phyloP scores from a whole-genome alignment of 1,140 invertebrate species.

The Drosophila pachea region DNA sequence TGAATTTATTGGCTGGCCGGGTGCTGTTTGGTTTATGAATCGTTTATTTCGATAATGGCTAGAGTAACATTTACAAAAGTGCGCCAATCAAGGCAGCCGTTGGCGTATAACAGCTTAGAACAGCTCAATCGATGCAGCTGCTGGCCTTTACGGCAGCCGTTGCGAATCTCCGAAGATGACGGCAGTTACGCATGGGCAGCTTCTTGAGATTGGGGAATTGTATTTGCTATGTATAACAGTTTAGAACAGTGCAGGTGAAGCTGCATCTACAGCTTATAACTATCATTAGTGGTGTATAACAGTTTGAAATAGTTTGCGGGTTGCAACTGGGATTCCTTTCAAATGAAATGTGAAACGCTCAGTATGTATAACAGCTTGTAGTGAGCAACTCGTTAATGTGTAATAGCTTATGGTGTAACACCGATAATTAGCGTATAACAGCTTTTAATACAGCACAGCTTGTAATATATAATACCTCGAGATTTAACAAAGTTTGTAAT shows the following conservation, averaged over 20 bases:
- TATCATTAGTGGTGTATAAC: neutral
- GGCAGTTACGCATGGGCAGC: no score
- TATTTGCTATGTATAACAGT: neutral
- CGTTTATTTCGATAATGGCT: constrained; percentile 41
- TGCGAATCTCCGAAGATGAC: no score
- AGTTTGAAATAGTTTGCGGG: neutral
- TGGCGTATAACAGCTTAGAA: neutral
- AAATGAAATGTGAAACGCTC: no score
- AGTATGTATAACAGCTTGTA: no score
- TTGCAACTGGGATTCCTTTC: neutral
- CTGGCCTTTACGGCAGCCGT: no score
- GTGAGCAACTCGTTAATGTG: no score
- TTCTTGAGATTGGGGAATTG: neutral
- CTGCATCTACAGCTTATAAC: no score
- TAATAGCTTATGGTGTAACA: no score
- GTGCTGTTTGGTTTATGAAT: constrained; percentile 27
- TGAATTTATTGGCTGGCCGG: constrained; percentile 49
- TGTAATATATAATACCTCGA: no score
- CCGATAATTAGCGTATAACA: neutral
- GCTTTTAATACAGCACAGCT: no score
- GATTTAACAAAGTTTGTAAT: no score
- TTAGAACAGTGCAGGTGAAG: no score
- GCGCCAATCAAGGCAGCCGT: constrained; percentile 9
- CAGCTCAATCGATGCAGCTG: neutral
- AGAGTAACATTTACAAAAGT: constrained; percentile 37